These are phyloP conservation scores for Apoderus coryli DNA, from an alignment of 2,888 invertebrate species.

Conservation along the genomic window DNA sequence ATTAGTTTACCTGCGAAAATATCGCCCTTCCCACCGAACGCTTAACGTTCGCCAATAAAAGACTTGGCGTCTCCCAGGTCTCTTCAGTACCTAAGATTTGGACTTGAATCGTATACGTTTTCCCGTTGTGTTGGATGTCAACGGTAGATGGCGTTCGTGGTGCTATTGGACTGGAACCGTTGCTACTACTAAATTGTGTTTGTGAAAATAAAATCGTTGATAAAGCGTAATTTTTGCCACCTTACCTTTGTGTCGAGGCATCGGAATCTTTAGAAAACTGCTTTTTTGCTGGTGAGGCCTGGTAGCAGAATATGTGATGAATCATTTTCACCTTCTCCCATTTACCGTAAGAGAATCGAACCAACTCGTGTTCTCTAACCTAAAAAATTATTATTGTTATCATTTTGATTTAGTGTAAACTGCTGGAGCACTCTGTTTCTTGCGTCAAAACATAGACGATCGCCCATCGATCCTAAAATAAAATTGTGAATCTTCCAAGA, in stretches of 20 bases:
- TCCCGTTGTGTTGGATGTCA: constrained; percentile 35
- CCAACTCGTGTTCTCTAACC: constrained; percentile 70
- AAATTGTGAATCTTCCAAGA: no score
- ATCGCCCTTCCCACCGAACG: constrained; percentile 57
- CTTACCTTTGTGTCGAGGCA: constrained; percentile 20
- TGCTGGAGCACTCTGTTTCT: no score
- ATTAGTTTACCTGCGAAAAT: constrained; percentile 59
- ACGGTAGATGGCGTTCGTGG: constrained; percentile 31
- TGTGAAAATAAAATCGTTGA: no score
- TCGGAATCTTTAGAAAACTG: constrained; percentile 65
- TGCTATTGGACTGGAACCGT: constrained; percentile 30
- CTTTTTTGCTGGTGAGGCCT: constrained; percentile 70
- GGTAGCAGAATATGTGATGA: constrained; percentile 80
- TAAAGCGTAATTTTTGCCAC: no score
- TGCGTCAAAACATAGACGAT: no score
- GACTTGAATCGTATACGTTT: constrained; percentile 55
- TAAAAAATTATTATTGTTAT: constrained; percentile 30
- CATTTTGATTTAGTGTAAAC: no score
- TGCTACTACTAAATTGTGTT: constrained; percentile 25
- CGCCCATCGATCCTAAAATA: no score
- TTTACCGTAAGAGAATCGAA: constrained; percentile 68
- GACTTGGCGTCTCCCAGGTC: constrained; percentile 76
- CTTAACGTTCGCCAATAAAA: constrained; percentile 51
- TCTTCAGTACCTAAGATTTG: constrained; percentile 70
- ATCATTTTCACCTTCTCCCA: constrained; percentile 77